Conservation (phyloP, 2,113 vertebrate species). For the Sisor rabdophorus region DNA sequence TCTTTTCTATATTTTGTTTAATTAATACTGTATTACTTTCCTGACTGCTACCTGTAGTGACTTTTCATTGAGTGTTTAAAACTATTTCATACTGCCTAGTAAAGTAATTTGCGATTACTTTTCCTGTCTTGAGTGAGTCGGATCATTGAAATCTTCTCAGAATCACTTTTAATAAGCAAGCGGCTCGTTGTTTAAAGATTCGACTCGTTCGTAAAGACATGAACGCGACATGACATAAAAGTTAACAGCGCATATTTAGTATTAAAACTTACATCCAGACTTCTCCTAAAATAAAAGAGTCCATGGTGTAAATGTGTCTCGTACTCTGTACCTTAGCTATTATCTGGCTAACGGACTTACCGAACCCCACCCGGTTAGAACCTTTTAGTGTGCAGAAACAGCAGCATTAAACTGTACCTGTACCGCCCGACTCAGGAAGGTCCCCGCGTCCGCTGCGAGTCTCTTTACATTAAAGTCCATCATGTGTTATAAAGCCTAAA, state of each 20-base stretch:
- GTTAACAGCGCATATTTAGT: neutral
- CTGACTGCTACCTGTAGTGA: too few relatives aligned
- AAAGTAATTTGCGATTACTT: neutral
- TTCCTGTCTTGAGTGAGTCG: neutral
- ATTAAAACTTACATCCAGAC: neutral
- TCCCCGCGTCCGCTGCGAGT: constrained; percentile 89
- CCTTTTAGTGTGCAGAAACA: neutral
- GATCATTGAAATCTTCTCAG: neutral
- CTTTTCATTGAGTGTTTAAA: too few relatives aligned
- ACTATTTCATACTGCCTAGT: neutral
- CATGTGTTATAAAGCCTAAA: constrained; percentile 1
- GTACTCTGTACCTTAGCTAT: neutral
- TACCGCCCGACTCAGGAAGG: constrained; percentile 90
- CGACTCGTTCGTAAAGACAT: neutral
- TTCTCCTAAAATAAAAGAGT: neutral
- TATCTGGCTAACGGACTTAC: constrained; percentile 49
- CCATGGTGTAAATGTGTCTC: neutral
- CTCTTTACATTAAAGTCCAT: constrained; percentile 96
- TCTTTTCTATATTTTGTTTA: too few relatives aligned
- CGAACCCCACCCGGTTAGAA: neutral
- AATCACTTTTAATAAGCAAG: too few relatives aligned
- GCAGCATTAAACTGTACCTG: constrained; percentile 73
- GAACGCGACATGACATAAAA: too few relatives aligned
- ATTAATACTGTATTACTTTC: too few relatives aligned
- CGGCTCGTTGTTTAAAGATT: neutral